Conservation (phyloP, 2,113 vertebrate species). For the Ascaphus truei region DNA sequence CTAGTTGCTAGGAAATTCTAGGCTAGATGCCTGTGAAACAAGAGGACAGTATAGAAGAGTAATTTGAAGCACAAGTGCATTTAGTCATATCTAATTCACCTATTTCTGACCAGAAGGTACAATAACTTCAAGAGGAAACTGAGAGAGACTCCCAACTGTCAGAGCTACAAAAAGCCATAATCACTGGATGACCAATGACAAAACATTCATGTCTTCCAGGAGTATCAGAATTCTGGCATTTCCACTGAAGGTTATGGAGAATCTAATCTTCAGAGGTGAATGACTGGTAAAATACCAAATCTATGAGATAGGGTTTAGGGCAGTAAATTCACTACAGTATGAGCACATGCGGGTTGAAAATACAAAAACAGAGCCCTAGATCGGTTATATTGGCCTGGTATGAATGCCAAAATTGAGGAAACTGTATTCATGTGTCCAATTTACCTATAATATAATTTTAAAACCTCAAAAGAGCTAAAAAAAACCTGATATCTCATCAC, state of each 20-base stretch:
- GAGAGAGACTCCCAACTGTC: background rate
- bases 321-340: too few relatives aligned
- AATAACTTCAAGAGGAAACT: background rate
- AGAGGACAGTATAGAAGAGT: background rate
- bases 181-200: background rate
- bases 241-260: background rate
- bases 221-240: background rate
- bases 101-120: background rate
- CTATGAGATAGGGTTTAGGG: too few relatives aligned
- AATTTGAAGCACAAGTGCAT: background rate
- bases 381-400: too few relatives aligned
- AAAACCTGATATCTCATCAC: too few relatives aligned
- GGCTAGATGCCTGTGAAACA: background rate
- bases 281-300: background rate
- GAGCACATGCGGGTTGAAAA: too few relatives aligned
- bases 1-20: background rate
- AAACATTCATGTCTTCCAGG: background rate
- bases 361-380: too few relatives aligned
- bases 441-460: too few relatives aligned
- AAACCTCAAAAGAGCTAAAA: too few relatives aligned
- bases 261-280: background rate
- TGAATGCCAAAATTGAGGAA: too few relatives aligned
- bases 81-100: background rate
- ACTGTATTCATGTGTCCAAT: too few relatives aligned
- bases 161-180: background rate